These are phyloP conservation scores for Maniola hyperantus DNA, from an alignment of 2,888 invertebrate species.

Conservation along the genomic window DNA sequence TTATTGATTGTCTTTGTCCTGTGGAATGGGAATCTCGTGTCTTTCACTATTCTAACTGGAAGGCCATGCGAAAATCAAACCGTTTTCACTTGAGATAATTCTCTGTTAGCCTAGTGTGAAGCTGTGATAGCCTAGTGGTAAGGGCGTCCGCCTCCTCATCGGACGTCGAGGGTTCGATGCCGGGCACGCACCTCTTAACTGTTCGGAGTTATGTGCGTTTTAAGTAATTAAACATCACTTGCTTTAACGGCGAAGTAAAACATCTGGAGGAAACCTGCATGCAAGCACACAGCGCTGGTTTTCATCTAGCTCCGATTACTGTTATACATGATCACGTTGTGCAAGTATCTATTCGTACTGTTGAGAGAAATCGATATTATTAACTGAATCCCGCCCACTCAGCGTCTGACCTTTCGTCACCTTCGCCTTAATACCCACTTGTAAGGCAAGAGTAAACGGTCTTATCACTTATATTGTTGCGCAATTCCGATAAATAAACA, in stretches of 20 bases:
- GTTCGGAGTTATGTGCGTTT: too few relatives aligned
- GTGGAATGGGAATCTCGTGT: conserved; percentile 21
- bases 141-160: too few relatives aligned
- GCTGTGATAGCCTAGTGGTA: too few relatives aligned
- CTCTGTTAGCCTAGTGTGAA: too few relatives aligned
- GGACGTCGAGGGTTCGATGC: too few relatives aligned
- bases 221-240: too few relatives aligned
- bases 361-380: neutral
- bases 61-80: conserved; percentile 8
- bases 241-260: too few relatives aligned
- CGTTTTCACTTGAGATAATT: neutral
- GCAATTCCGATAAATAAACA: conserved; percentile 64
- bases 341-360: neutral
- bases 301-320: too few relatives aligned
- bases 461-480: conserved; percentile 57
- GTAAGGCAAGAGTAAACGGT: conserved; percentile 27
- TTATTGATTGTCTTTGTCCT: conserved; percentile 32
- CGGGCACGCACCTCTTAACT: too few relatives aligned
- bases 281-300: too few relatives aligned
- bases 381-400: conserved; percentile 28
- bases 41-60: neutral
- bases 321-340: too few relatives aligned
- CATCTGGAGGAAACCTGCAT: too few relatives aligned
- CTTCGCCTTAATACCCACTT: conserved; percentile 33
- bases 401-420: conserved; percentile 36